Evolutionary conservation across 2,888 invertebrate species (phyloP).

Genomic region (Thereva unica): DNA sequence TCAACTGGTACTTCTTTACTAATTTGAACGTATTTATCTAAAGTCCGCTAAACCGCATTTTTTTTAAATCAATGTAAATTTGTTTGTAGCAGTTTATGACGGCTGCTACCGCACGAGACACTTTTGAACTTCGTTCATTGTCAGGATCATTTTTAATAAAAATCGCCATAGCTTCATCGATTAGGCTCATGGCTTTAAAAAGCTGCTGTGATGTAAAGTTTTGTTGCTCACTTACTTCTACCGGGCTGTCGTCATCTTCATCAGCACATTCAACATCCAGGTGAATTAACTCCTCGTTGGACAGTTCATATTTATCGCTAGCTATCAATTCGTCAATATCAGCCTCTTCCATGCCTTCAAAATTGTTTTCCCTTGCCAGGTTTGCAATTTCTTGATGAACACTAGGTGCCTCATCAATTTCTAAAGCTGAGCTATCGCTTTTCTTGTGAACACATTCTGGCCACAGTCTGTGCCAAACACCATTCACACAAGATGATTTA

Average conservation of each 20-base stretch:
- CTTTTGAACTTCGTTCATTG: conserved; percentile 1
- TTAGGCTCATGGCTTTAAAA: not conserved
- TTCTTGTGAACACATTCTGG: conserved; percentile 36
- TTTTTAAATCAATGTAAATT: not conserved
- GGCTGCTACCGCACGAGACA: not conserved
- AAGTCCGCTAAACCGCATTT: not conserved
- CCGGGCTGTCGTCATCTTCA: not conserved
- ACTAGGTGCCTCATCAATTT: conserved; percentile 22
- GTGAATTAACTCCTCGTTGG: not conserved
- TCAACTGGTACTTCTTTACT: not conserved
- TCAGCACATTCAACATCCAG: not conserved
- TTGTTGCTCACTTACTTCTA: not conserved
- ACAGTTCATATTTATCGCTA: not conserved
- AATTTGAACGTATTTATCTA: not conserved
- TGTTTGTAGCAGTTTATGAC: not conserved
- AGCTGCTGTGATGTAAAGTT: not conserved
- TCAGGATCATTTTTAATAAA: not conserved
- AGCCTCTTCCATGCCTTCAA: conserved; percentile 3
- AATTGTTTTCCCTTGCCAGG: conserved; percentile 35
- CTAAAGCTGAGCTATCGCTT: not conserved
- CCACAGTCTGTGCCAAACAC: conserved; percentile 37
- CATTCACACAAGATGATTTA: conserved; percentile 36
- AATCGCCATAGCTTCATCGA: conserved; percentile 1
- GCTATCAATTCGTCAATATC: not conserved
- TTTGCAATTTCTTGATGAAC: conserved; percentile 35